Evolutionary conservation across 2,888 invertebrate genomes (phyloP).

Genomic region (Tenthredo notha): DNA sequence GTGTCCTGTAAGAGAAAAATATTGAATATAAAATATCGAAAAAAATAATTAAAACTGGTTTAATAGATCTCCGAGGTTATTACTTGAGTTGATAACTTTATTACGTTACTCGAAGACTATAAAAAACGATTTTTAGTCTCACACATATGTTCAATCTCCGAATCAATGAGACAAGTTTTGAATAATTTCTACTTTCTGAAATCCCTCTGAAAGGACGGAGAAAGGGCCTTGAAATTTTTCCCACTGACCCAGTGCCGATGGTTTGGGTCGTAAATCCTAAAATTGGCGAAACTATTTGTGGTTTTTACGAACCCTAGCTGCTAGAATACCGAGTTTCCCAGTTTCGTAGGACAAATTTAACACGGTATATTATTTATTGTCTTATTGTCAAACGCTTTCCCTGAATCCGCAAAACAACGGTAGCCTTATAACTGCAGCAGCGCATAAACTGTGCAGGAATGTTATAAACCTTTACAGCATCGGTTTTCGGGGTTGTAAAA

Average conservation of each 20-base stretch:
- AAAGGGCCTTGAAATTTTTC: slow-evolving; percentile 52
- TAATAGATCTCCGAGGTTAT: background rate
- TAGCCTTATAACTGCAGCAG: slow-evolving; percentile 34
- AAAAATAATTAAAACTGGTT: background rate
- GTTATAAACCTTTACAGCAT: slow-evolving; percentile 42
- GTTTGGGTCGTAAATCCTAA: slow-evolving; percentile 56
- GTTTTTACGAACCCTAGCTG: slow-evolving; percentile 11
- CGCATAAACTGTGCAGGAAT: background rate
- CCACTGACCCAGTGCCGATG: slow-evolving; percentile 61
- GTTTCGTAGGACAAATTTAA: slow-evolving; percentile 56
- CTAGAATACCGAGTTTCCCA: slow-evolving; percentile 27
- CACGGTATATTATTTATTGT: slow-evolving; percentile 52
- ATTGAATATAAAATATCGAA: background rate
- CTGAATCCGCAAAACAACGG: slow-evolving; percentile 50
- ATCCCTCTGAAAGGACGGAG: background rate
- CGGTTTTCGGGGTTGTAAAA: slow-evolving; percentile 44
- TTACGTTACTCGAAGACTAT: background rate
- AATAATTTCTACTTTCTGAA: background rate
- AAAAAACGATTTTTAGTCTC: background rate
- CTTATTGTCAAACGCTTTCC: slow-evolving; percentile 48
- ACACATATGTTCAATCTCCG: background rate
- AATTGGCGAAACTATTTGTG: slow-evolving; percentile 29
- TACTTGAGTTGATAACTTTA: background rate
- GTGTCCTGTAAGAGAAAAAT: slow-evolving; percentile 66
- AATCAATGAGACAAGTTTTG: background rate